phyloP scores from a whole-genome alignment of 30 jellyfish, hydroid and myxozoan genomes.

The Aurelia coerulea region DNA sequence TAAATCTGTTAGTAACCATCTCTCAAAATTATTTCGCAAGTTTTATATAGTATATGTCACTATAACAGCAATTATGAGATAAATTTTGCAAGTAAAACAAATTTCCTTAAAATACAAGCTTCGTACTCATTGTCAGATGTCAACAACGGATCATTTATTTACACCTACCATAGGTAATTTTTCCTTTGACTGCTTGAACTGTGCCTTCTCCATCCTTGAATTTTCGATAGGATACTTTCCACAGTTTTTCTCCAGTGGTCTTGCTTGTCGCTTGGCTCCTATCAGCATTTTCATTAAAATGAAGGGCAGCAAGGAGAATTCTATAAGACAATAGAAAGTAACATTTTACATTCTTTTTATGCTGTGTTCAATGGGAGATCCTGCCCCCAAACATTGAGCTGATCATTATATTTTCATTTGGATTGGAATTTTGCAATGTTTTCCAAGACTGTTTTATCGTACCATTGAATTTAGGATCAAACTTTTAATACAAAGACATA shows the following conservation, averaged over 20 bases:
- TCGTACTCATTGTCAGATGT: background rate
- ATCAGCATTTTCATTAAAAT: conserved; percentile 16
- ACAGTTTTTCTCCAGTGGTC: conserved; percentile 15
- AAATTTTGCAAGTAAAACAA: background rate
- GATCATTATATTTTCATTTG: too few relatives aligned
- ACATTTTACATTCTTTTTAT: background rate
- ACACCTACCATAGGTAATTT: background rate
- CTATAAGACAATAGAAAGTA: background rate
- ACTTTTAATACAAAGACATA: too few relatives aligned
- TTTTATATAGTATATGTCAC: too few relatives aligned
- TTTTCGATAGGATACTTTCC: conserved; percentile 7
- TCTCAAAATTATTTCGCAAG: too few relatives aligned
- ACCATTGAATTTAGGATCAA: too few relatives aligned
- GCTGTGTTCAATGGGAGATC: too few relatives aligned
- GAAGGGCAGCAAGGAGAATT: conserved; percentile 23
- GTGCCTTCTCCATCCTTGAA: conserved; percentile 28
- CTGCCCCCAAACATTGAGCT: too few relatives aligned
- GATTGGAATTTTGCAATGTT: too few relatives aligned
- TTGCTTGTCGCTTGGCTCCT: conserved; percentile 4
- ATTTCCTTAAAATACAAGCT: background rate
- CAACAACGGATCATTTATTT: background rate
- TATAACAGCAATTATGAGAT: too few relatives aligned
- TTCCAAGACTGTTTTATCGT: too few relatives aligned
- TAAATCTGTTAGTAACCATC: too few relatives aligned
- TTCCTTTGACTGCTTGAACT: conserved; percentile 23